These are phyloP conservation scores for Tauraco hartlaubi DNA, from an alignment of 2,797 vertebrate genomes.

Conservation along the genomic window DNA sequence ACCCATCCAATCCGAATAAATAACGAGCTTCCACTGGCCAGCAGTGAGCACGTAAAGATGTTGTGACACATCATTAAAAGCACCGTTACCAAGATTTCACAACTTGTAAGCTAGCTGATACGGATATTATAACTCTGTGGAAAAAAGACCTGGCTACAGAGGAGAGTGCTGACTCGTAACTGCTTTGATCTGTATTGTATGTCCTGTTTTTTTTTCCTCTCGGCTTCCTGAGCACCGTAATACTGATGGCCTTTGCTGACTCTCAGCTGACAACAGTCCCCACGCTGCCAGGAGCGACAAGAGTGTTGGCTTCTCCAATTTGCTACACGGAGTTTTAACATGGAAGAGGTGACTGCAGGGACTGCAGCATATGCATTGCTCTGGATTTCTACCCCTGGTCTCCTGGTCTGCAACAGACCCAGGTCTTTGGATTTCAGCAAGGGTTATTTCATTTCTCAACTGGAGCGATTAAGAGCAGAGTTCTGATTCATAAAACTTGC, in stretches of 20 bases:
- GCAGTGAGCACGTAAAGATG: neutral
- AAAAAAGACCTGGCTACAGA: neutral
- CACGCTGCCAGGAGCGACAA: neutral
- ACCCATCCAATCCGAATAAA: neutral
- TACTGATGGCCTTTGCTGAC: neutral
- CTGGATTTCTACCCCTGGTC: neutral
- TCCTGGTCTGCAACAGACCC: neutral
- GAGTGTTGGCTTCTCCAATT: neutral
- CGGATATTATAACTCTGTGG: neutral
- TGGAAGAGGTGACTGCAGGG: neutral
- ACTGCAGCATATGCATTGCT: neutral
- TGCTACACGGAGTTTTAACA: neutral
- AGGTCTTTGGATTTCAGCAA: neutral
- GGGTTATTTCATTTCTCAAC: neutral
- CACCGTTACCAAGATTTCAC: neutral
- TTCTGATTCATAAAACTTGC: neutral
- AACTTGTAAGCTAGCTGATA: neutral
- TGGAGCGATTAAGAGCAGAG: neutral
- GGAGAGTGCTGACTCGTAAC: neutral
- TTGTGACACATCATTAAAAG: neutral
- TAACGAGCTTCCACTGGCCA: neutral
- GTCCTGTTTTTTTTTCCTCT: neutral
- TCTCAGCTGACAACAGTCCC: neutral
- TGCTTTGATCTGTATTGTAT: neutral
- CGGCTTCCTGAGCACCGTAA: neutral